Evolutionary conservation across 2,888 invertebrate genomes (phyloP), one percentile per base, ranked within the genome.

Genomic region (Smittia aterrima): DNA sequence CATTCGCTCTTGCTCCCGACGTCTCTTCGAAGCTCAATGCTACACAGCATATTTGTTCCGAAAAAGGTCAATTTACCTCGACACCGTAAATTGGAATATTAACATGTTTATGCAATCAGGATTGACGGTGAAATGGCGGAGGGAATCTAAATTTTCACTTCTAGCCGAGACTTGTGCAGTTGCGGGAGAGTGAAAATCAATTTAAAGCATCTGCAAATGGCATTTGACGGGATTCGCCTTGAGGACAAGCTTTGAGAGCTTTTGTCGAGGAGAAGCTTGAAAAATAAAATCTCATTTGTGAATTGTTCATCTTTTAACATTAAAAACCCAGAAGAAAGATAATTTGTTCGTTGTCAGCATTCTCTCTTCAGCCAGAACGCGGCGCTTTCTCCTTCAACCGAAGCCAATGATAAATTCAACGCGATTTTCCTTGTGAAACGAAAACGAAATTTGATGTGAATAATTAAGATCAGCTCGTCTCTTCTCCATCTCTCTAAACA

Each of bases 31-130:
- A 47, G 47, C 47, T 47, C 2, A 11, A n/a, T 11, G 47, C 47
- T 47, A 6, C 4, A 32, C 9, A 1, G 76, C 75, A n/a, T 77
- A 75, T 68, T 58, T 76, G 4, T 76, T 77, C 41, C 76, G 76
- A 13, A 77, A 76, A 74, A 75, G 76, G n/a, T 77, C 78, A 38
- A 73, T 76, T 53, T 76, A 75, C 40, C 75, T 76, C 24, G 75
- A 75, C 54, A 70, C 75, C 27, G 72, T 77, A 25, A 77, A 77
- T 72, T 66, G 64, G 58, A 58, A 75, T 73, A 66, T 78, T 20
- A 58, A 74, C 11, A 40, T 73, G 6, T 75, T 77, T 41, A 58
- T 75, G 13, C 74, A 75, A 13, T 58, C 68, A 38, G 78, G 78
- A 18, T 53, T 78, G 6, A 53, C 76, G 1, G 25, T 47, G 1